A percentile compares a stretch with the other conserved stretches of the same genome.
Evolutionary conservation across 2,113 vertebrate genomes (phyloP).

Genomic region (Corythornis madagascariensis): DNA sequence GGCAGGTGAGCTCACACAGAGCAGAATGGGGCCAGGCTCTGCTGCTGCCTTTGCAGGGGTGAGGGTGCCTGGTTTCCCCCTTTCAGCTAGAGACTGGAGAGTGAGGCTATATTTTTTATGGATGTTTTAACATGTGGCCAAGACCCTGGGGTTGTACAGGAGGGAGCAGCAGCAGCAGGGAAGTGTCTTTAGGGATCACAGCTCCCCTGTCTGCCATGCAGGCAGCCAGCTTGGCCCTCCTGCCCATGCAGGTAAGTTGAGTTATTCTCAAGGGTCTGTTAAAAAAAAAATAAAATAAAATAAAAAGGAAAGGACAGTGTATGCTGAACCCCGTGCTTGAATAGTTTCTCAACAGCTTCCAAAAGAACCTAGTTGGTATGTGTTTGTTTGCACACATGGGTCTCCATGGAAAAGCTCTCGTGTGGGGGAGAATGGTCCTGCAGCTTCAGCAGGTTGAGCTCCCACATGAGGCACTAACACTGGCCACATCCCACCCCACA

Average conservation of each 20-base stretch:
- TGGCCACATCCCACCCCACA: not conserved
- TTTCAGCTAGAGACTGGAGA: not conserved
- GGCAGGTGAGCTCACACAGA: not conserved
- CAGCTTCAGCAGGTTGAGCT: not conserved
- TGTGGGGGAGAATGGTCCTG: not conserved
- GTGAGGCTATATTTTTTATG: not conserved
- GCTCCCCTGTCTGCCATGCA: not conserved
- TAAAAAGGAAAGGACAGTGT: not conserved
- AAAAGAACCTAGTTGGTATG: not conserved
- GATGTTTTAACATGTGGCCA: fast-evolving
- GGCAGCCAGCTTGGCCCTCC: not conserved
- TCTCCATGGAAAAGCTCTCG: not conserved
- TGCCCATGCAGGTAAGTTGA: not conserved
- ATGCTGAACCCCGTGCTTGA: not conserved
- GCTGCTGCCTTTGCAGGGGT: not conserved
- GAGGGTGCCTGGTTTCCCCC: not conserved
- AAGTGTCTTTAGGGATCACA: not conserved
- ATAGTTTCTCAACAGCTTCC: not conserved
- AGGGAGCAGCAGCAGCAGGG: not conserved
- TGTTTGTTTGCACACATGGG: not conserved
- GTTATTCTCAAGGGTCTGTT: not conserved
- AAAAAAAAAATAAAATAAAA: not conserved
- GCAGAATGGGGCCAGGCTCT: not conserved
- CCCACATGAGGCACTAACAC: fast-evolving
- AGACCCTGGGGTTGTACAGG: not conserved